These are phyloP conservation scores for Drosophila demipolita DNA, from an alignment of 2,888 invertebrate genomes.

Conservation along the genomic window DNA sequence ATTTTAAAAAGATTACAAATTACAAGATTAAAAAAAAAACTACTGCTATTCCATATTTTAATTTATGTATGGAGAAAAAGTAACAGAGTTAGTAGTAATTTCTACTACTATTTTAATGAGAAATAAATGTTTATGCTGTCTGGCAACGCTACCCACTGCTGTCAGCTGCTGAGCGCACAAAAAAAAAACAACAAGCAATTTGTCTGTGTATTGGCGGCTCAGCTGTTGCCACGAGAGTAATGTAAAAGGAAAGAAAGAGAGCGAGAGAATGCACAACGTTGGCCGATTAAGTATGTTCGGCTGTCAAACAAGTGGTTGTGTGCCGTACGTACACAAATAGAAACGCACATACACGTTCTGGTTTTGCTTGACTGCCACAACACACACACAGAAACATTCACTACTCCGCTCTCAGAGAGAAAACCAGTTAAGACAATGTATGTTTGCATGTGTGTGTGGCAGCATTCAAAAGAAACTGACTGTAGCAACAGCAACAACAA, in stretches of 20 bases:
- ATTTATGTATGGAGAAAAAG: background rate
- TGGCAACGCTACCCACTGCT: slow-evolving; percentile 53
- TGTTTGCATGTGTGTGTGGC: slow-evolving; percentile 27
- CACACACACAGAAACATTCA: slow-evolving; percentile 44
- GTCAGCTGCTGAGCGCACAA: slow-evolving; percentile 66
- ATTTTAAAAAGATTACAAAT: background rate
- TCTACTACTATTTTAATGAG: slow-evolving; percentile 41
- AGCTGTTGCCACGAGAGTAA: slow-evolving; percentile 52
- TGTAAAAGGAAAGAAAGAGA: slow-evolving; percentile 16
- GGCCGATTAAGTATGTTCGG: background rate
- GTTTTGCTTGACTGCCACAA: slow-evolving; percentile 56
- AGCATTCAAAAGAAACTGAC: slow-evolving; percentile 57
- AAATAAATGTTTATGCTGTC: slow-evolving; percentile 17
- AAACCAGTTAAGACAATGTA: slow-evolving; percentile 52
- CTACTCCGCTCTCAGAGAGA: slow-evolving; percentile 43
- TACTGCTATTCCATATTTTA: background rate
- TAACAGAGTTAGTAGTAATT: slow-evolving; percentile 33
- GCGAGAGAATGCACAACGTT: slow-evolving; percentile 11
- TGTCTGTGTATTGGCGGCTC: slow-evolving; percentile 34
- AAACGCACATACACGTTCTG: slow-evolving; percentile 30
- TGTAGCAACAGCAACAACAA: slow-evolving; percentile 40
- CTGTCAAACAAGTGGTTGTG: slow-evolving; percentile 77
- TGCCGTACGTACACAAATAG: slow-evolving; percentile 17
- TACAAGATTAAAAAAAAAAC: background rate
- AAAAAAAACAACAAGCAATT: slow-evolving; percentile 33